Base-by-base conservation (phyloP, 2,888 invertebrate species). In the Smittia sp. region DNA sequence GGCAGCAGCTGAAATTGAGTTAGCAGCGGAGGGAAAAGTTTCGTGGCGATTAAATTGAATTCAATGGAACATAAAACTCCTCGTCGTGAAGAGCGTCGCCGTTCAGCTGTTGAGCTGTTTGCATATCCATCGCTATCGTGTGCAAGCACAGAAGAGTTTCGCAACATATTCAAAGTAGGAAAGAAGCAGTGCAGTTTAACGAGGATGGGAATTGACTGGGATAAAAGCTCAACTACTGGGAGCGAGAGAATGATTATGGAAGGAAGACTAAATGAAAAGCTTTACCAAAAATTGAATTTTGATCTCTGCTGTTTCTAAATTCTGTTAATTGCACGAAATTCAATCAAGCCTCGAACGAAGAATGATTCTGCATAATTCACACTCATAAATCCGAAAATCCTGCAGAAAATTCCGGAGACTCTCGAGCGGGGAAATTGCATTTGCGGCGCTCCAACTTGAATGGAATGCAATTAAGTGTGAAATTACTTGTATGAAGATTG, bases 381-480 rank as follows among this genome's bases (percentile, higher is more conserved):
- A 58, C 22, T 52, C 4, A 52, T n/a, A 4, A 4, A 52, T 52
- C n/a, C 22, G 58, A 4, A 22, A 58, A 58, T 58, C 22, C 18
- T 22, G 2, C 7, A 58, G 58, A 58, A 67, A 22, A n/a, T 38
- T 41, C 24, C 39, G 2, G 62, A 38, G n/a, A 38, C 38, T 66
- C 38, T 38, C 20, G n/a, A n/a, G n/a, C 32, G 15, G 25, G n/a
- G 63, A 66, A 66, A 66, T 66, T 66, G 18, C 66, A 66, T 66
- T 66, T 15, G 66, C 18, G 18, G 11, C n/a, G n/a, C n/a, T n/a
- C n/a, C n/a, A n/a, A n/a, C n/a, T 22, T 22, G 63, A 41, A 67
- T 18, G 66, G 18, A 67, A 67, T 41, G 39, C 67, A 67, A 67
- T 67, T 67, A 67, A 67, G 67, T 39, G 67, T 67, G 41, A 67